A percentile compares a stretch with the other conserved stretches of the same genome.
phyloP scores from a whole-genome alignment of 2,113 vertebrate genomes.

The Mus spicilegus region DNA sequence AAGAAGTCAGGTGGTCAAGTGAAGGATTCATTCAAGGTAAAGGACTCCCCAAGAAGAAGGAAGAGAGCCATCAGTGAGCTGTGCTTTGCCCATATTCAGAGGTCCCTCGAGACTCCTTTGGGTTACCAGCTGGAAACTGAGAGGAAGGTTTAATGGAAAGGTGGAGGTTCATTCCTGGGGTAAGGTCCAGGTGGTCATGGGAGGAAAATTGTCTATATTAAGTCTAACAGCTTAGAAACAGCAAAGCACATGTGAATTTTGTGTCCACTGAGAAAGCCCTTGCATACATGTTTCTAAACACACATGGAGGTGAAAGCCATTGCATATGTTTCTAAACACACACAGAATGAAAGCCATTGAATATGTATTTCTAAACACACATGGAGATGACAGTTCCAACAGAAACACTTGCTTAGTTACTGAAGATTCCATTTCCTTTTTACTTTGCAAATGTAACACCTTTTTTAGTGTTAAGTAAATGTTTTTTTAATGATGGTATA shows the following conservation, averaged over 20 bases:
- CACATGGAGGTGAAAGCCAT: neutral
- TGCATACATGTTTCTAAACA: neutral
- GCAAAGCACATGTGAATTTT: neutral
- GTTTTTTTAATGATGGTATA: neutral
- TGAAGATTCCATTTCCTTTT: slow-evolving; percentile 12
- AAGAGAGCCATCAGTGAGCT: neutral
- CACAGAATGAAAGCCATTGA: neutral
- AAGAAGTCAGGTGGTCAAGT: neutral
- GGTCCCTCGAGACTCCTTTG: neutral
- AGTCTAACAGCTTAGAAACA: slow-evolving; percentile 3
- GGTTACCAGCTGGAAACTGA: neutral
- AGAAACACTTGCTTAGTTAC: neutral
- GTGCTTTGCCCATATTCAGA: neutral
- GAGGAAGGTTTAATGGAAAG: neutral
- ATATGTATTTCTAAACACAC: neutral
- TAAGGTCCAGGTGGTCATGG: neutral
- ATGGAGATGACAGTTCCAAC: neutral
- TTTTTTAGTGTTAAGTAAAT: neutral
- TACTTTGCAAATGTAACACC: neutral
- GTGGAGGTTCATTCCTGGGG: neutral
- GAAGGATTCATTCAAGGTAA: neutral
- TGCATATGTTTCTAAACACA: neutral
- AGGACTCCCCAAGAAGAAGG: neutral
- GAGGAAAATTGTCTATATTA: neutral
- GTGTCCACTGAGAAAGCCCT: neutral